phyloP scores from a whole-genome alignment of 1,140 invertebrate species.

The Drosophila parabipectinata region DNA sequence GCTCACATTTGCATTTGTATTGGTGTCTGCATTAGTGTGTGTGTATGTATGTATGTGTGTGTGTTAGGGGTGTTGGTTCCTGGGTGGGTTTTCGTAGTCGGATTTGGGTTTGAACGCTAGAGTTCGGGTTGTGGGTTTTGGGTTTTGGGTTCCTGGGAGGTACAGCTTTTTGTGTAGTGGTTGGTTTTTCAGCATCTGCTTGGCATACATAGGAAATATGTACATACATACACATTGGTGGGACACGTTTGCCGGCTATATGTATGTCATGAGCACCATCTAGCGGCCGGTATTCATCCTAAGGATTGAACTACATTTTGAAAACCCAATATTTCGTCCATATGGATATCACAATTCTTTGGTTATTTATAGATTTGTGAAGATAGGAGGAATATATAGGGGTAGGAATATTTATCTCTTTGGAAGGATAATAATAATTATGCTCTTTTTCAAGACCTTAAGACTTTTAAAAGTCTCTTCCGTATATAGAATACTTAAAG shows the following conservation, averaged over 20 bases:
- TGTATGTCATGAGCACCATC: slow-evolving; percentile 81
- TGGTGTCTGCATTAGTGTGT: background rate
- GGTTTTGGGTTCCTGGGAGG: slow-evolving; percentile 54
- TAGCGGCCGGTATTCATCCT: slow-evolving; percentile 46
- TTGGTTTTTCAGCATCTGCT: slow-evolving; percentile 68
- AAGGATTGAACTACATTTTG: slow-evolving; percentile 69
- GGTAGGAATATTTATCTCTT: no score
- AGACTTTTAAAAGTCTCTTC: no score
- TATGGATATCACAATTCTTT: slow-evolving; percentile 9
- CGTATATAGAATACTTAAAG: no score
- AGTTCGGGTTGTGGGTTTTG: slow-evolving; percentile 40
- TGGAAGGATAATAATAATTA: background rate
- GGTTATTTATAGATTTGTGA: background rate
- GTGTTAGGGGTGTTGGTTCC: slow-evolving; percentile 51
- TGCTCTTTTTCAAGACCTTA: no score
- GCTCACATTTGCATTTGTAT: slow-evolving; percentile 10
- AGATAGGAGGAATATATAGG: no score
- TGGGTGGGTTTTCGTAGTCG: slow-evolving; percentile 43
- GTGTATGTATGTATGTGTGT: slow-evolving; percentile 31
- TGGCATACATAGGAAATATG: slow-evolving; percentile 66
- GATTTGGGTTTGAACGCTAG: slow-evolving; percentile 29
- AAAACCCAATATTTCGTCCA: slow-evolving; percentile 1
- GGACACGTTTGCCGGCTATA: slow-evolving; percentile 43
- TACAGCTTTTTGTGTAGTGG: slow-evolving; percentile 69
- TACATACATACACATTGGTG: slow-evolving; percentile 14